Evolutionary conservation across 2,888 invertebrate genomes (phyloP), one percentile per base, ranked within the genome.

Genomic region (Eulithis prunata): DNA sequence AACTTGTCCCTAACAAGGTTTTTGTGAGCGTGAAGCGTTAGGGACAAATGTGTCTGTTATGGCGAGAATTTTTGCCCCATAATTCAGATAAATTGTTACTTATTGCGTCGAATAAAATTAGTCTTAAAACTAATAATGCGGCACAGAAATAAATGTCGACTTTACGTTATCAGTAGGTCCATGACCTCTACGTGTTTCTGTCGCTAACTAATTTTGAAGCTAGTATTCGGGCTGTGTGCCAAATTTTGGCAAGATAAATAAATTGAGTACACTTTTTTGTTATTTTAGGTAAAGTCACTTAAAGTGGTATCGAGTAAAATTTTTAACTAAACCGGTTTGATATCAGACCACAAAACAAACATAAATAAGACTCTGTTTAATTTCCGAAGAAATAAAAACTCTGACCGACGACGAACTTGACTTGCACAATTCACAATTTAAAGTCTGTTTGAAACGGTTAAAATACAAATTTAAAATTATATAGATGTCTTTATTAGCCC

Each of bases 1-100:
- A 86, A 83, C 76, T 76, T 74, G 73, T 72, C 76, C 72, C 71
- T 78, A 71, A 78, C 75, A 76, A 77, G 76, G 79, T 77, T 78
- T 78, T 78, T 77, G 75, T 73, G 69, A 73, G 74, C 69, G 69
- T 68, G 71, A 71, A 70, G 62, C 64, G 72, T 75, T 77, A 75
- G 73, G 67, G 70, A 61, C 66, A 71, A 71, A 67, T 72, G 63
- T 72, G 68, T 64, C 64, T 64, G 65, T 66, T 71, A 69, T 61
- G 56, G 56, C 55, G 62, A 58, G 32, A 67, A 67, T 66, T 66
- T 62, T 62, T 64, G 56, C 43, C 8, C 32, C 43, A 21, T 68
- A 71, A 71, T 67, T 69, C 64, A 70, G 53, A 69, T 65, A 46
- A 62, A 69, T 71, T 56, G 58, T 43, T 36, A 14, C 13, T 52